Percentiles rank a stretch among this genome's conserved stretches.
These are phyloP conservation scores for Chionoecetes opilio DNA, from an alignment of 1,140 invertebrate genomes.

Conservation along the genomic window DNA sequence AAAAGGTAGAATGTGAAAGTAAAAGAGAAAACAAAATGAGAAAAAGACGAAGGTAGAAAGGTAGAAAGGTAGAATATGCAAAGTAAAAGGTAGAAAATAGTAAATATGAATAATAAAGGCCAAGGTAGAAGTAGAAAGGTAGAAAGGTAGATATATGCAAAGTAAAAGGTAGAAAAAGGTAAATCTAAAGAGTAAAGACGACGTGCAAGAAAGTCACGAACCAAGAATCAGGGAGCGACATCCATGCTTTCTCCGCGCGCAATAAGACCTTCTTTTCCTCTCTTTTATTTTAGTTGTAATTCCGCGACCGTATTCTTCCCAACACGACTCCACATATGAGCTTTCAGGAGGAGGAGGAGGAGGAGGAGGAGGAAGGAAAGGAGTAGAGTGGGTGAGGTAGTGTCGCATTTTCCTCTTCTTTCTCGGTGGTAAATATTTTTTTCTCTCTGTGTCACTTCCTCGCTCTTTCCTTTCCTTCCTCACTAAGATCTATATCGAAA, in stretches of 20 bases:
- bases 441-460: neutral
- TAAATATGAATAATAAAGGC: no score
- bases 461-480: neutral
- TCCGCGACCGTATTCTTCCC: slow-evolving; percentile 2
- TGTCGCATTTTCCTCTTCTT: neutral
- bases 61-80: no score
- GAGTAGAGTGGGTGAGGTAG: neutral
- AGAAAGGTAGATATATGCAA: no score
- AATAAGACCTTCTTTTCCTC: neutral
- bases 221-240: neutral
- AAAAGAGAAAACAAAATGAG: no score
- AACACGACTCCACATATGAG: slow-evolving; percentile 14
- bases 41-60: no score
- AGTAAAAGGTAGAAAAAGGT: no score
- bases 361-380: neutral
- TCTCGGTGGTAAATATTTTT: neutral
- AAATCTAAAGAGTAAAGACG: neutral
- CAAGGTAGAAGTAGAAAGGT: no score
- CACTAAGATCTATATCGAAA: neutral
- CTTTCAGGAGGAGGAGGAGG: neutral
- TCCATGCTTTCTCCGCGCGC: neutral
- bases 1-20: no score
- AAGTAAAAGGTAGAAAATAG: no score
- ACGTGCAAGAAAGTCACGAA: neutral
- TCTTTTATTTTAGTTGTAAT: slow-evolving; percentile 31